Evolutionary conservation across 2,113 vertebrate species (phyloP).

Genomic region (Ovis aries): ARS-UI_Ramb_v3.0 NC_056070.1:42301001-42301500

Average conservation of each 20-base stretch:
- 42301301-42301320: neutral
- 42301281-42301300: neutral
- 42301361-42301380: neutral
- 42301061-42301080: neutral
- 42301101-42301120: neutral
- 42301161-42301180: neutral
- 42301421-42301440: neutral
- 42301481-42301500: neutral
- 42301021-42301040: neutral
- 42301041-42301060: neutral
- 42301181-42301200: neutral
- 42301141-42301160: neutral
- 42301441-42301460: neutral
- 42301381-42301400: neutral
- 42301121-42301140: neutral
- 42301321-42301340: neutral
- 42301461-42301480: neutral
- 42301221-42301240: neutral
- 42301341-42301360: neutral
- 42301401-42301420: neutral
- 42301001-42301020: neutral
- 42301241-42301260: neutral
- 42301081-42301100: neutral
- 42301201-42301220: neutral
- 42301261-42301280: neutral